A percentile compares a stretch with the other conserved stretches of the same genome.
phyloP scores from a whole-genome alignment of 2,888 invertebrate genomes.

The Apamea crenata region DNA sequence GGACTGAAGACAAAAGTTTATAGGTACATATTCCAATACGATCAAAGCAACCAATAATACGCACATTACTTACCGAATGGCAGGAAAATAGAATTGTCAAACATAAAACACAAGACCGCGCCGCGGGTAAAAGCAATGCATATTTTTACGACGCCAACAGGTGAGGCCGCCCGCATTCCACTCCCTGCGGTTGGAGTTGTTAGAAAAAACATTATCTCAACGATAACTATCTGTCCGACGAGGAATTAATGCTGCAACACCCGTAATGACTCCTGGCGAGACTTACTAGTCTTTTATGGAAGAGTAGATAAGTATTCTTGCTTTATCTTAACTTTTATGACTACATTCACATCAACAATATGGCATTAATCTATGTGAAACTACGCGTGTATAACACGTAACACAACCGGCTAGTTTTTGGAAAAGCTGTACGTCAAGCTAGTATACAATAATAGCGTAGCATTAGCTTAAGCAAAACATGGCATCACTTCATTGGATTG shows the following conservation, averaged over 20 bases:
- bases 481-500: background rate
- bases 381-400: background rate
- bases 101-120: slow-evolving; percentile 16
- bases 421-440: slow-evolving; percentile 14
- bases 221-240: slow-evolving; percentile 46
- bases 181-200: slow-evolving; percentile 46
- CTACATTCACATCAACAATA: slow-evolving; percentile 14
- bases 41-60: background rate
- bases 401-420: background rate
- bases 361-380: slow-evolving; percentile 24
- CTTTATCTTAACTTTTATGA: slow-evolving; percentile 38
- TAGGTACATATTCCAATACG: too few relatives aligned
- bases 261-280: slow-evolving; percentile 42
- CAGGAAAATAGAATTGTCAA: slow-evolving; percentile 10
- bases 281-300: slow-evolving; percentile 20
- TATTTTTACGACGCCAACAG: slow-evolving; percentile 51
- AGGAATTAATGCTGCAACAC: slow-evolving; percentile 59
- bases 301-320: slow-evolving; percentile 34
- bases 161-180: slow-evolving; percentile 67
- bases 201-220: slow-evolving; percentile 63
- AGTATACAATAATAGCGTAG: background rate
- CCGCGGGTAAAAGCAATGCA: slow-evolving; percentile 47
- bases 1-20: background rate
- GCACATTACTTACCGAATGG: background rate
- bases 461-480: too few relatives aligned